phyloP scores from a whole-genome alignment of 1,140 invertebrate genomes.

The Temnothorax nylanderi region DNA sequence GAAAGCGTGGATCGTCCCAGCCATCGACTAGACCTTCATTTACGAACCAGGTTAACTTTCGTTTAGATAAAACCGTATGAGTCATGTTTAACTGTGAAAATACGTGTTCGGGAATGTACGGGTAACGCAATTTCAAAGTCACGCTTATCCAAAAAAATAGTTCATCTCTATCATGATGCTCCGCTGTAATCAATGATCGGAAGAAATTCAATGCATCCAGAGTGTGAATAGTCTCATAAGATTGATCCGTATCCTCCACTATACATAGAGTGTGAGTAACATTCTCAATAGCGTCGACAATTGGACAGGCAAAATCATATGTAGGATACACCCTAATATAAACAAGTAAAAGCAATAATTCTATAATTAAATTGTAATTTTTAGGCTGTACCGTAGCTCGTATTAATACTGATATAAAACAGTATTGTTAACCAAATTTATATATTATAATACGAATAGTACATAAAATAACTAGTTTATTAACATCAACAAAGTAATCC shows the following conservation, averaged over 20 bases:
- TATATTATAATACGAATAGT: not conserved
- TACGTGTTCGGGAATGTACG: conserved; percentile 98
- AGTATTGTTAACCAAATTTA: not conserved
- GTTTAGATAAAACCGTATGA: conserved; percentile 98
- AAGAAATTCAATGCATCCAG: no score
- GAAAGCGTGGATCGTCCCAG: conserved; percentile 99
- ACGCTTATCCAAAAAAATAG: conserved; percentile 98
- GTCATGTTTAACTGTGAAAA: conserved; percentile 98
- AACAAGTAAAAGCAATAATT: not conserved
- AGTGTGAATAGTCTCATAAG: no score
- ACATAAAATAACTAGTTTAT: not conserved
- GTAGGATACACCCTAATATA: conserved; percentile 97
- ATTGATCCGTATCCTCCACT: no score
- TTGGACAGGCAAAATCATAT: conserved; percentile 99
- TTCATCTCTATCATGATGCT: conserved; percentile 98
- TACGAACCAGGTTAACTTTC: conserved; percentile 99
- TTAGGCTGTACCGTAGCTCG: not conserved
- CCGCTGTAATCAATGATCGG: conserved; percentile 99
- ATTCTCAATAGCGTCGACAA: conserved; percentile 79
- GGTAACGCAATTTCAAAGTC: conserved; percentile 95
- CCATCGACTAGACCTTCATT: conserved; percentile 97
- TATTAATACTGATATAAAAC: not conserved
- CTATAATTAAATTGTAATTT: not conserved
- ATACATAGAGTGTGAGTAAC: no score
- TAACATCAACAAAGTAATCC: not conserved